Evolutionary conservation across 1,140 invertebrate species (phyloP), one percentile per base, ranked within the genome.

Genomic region (Drosophila tristis): DNA sequence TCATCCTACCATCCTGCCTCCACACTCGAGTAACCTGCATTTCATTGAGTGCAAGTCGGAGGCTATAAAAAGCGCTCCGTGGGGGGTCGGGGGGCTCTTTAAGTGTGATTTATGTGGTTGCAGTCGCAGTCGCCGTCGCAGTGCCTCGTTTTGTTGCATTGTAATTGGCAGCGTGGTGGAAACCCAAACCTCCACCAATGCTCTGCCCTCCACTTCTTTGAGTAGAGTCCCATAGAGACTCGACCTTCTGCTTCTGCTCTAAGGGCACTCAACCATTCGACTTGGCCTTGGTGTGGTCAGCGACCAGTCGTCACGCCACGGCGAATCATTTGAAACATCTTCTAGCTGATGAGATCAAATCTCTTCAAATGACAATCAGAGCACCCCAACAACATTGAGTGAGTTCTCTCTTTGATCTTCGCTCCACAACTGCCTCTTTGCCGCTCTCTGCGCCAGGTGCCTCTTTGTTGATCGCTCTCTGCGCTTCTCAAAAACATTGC

Each of bases 51-150:
- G 29, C 39, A 50, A 53, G 42, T 29, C 23, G 75, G 47, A 35
- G 51, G 44, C 50, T 61, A 51, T 26, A 44, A 48, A 45, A 39
- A 45, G 76, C 11, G 48, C 50, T 80, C 26, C 13, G 42, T 57
- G 50, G 31, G 48, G 45, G 53, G 62, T n/a, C 53, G 50, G 31
- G 48, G 45, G 53, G 62, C 53, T 56, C 49, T 55, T 68, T 81
- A 74, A 81, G 82, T 85, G 81, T 86, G 78, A 85, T 81, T 87
- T 87, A 85, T 85, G 63, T 47, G 49, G 49, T 2, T 20, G 20
- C 20, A 1, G 20, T 20, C 20, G 20, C 20, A 20, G 20, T 76
- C 20, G 20, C 20, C 1, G 20, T 76, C 48, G 72, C 62, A 50
- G 26, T 47, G 54, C 58, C 60, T 45, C 56, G 53, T 59, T 58